Evolutionary conservation across 1,140 invertebrate species (phyloP), one percentile per base, ranked within the genome.

Genomic region (Lethrus apterus): DNA sequence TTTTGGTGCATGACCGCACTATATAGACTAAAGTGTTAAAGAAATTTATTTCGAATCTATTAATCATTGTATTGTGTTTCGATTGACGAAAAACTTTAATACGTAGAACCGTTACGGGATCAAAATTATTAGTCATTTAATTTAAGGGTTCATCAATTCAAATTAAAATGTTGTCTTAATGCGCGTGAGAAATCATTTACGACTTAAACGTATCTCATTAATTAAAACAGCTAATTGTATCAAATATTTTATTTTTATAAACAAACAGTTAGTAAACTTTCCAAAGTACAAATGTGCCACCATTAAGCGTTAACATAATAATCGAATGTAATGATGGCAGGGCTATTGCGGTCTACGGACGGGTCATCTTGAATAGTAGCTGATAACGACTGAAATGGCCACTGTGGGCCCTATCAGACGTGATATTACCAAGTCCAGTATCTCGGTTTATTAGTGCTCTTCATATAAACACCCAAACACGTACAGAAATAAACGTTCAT

Each of bases 1-100:
- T 53, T 54, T 51, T 48, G 48, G 45, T 54, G 45, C 44, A 41
- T 50, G 44, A 51, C 49, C 49, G 41, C 49, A 34, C 47, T 29
- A 46, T n/a, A n/a, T n/a, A n/a, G n/a, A n/a, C n/a, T n/a, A 15
- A 47, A 19, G 18, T 31, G 24, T 41, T 36, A 47, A 47, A 35
- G 20, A 46, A 46, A 46, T 46, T 36, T 38, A 47, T 41, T 40
- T 36, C 18, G 29, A 23, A 34, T 40, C 45, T 47, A 47, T 47
- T 47, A 47, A 47, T 47, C 45, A 47, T 47, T 31, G 19, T 13
- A 30, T 40, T 41, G 34, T 36, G 5, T 36, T 26, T n/a, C 23
- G n/a, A 26, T n/a, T n/a, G n/a, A 26, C 5, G n/a, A 26, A 26
- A 26, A 26, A 5, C n/a, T 7, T 26, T 7, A 26, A 26, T n/a